phyloP scores from a whole-genome alignment of 2,888 invertebrate genomes.

The Rhogogaster chlorosoma region DNA sequence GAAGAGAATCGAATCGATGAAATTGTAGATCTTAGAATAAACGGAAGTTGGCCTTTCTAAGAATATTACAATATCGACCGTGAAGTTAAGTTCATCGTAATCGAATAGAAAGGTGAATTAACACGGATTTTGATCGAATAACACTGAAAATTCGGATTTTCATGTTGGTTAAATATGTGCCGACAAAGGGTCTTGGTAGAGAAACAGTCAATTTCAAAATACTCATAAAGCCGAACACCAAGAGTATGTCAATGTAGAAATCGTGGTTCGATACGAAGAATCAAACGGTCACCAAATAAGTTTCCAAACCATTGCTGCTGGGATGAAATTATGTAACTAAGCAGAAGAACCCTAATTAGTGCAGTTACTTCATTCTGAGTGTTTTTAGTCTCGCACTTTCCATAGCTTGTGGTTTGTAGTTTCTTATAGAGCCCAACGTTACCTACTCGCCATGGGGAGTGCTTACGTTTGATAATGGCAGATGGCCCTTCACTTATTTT shows the following conservation, averaged over 20 bases:
- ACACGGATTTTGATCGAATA: neutral
- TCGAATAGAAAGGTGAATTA: neutral
- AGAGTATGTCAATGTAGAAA: neutral
- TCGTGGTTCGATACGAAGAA: neutral
- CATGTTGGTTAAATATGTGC: neutral
- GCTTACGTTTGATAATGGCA: neutral
- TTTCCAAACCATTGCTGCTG: neutral
- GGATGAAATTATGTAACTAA: neutral
- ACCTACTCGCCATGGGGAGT: too few relatives aligned
- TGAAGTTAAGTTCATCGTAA: neutral
- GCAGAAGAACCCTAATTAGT: neutral
- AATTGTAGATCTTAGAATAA: neutral
- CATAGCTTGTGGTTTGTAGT: neutral
- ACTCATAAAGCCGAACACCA: neutral
- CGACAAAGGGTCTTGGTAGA: neutral
- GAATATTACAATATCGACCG: neutral
- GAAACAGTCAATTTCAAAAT: neutral
- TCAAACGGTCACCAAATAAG: neutral
- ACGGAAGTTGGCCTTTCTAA: neutral
- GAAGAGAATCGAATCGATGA: too few relatives aligned
- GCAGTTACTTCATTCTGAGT: neutral
- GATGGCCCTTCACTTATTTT: neutral
- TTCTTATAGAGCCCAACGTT: neutral
- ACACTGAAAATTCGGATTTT: neutral
- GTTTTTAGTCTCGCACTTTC: neutral